Evolutionary conservation across 2,113 vertebrate species (phyloP).

Genomic region (Crotalus tigris): DNA sequence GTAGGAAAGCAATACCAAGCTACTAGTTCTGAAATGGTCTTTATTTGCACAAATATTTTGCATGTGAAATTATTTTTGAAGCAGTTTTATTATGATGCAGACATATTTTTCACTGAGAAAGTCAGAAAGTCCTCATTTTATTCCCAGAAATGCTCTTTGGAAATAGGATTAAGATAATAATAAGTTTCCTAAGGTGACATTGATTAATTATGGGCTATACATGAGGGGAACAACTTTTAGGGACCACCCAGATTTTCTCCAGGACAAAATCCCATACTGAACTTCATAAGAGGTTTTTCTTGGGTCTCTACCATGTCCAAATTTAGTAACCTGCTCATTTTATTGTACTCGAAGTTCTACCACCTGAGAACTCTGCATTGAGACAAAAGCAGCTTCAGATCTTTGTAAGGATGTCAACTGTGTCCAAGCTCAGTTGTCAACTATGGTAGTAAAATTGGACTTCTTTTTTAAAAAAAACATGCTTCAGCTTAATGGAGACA

Average conservation of each 20-base stretch:
- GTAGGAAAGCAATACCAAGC: neutral
- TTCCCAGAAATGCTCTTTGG: neutral
- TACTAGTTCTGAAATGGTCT: neutral
- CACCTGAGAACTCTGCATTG: neutral
- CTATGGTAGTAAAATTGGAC: neutral
- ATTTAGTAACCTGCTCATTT: neutral
- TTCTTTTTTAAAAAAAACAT: neutral
- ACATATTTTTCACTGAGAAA: neutral
- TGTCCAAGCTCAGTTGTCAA: neutral
- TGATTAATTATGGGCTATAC: neutral
- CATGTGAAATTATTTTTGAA: neutral
- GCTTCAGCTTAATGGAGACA: neutral
- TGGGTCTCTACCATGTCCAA: neutral
- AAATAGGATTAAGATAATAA: neutral
- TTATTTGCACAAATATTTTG: neutral
- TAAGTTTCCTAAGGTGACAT: neutral
- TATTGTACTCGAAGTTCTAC: neutral
- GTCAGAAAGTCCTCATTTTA: neutral
- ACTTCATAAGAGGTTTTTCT: neutral
- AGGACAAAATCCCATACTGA: neutral
- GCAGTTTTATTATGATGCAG: neutral
- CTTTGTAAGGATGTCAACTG: neutral
- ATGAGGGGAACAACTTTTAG: neutral
- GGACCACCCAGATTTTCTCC: neutral
- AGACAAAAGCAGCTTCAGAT: neutral